Conservation (phyloP, 2,888 invertebrate species). For the Drosophila barbarae region DNA sequence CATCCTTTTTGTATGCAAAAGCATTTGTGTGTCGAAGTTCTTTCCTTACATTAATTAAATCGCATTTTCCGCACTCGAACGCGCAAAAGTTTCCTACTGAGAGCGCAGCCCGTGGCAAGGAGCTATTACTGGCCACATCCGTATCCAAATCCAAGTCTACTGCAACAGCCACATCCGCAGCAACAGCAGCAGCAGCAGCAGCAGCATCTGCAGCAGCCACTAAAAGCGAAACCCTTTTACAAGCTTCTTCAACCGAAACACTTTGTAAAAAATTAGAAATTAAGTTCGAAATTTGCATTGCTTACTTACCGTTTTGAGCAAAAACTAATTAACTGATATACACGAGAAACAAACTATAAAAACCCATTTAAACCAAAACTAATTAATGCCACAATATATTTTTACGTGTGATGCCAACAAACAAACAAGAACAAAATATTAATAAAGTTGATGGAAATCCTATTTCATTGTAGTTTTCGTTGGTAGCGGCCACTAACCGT, state of each 20-base stretch:
- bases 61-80: constrained; percentile 33
- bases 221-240: constrained; percentile 36
- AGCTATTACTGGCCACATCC: constrained; percentile 60
- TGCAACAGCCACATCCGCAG: constrained; percentile 30
- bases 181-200: constrained; percentile 23
- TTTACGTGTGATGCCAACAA: constrained; percentile 53
- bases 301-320: constrained; percentile 52
- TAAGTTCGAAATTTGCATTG: constrained; percentile 62
- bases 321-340: constrained; percentile 36
- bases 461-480: constrained; percentile 57
- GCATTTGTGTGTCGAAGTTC: constrained; percentile 26
- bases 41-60: constrained; percentile 14
- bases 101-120: constrained; percentile 52
- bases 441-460: constrained; percentile 63
- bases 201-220: constrained; percentile 23
- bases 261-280: constrained; percentile 47
- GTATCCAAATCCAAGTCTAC: constrained; percentile 3
- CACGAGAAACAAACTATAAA: constrained; percentile 23
- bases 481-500: constrained; percentile 41
- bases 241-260: constrained; percentile 46
- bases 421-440: constrained; percentile 34
- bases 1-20: constrained; percentile 8
- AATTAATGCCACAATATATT: constrained; percentile 47
- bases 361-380: constrained; percentile 31
- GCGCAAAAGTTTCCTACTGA: constrained; percentile 47